Conservation (phyloP, 2,888 invertebrate species). For the Dyspetes luteomarginatus region DNA sequence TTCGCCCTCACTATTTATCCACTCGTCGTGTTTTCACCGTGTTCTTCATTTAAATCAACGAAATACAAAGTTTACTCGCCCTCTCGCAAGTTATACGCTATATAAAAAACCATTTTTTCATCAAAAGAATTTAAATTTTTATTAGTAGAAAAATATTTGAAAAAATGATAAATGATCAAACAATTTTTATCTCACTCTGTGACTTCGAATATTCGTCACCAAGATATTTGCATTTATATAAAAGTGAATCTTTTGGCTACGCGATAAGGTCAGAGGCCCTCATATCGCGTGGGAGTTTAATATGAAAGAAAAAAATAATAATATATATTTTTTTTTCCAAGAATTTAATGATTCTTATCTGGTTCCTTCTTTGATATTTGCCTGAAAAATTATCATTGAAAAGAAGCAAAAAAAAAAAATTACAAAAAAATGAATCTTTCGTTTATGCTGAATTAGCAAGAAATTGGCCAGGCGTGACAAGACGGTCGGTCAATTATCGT, state of each 20-base stretch:
- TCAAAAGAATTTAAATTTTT: neutral
- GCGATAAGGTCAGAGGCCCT: constrained; percentile 21
- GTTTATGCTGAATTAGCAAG: too few species aligned
- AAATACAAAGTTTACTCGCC: neutral
- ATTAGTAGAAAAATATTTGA: neutral
- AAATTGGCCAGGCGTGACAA: too few species aligned
- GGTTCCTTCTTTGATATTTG: constrained; percentile 39
- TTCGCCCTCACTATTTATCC: neutral
- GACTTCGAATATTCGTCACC: neutral
- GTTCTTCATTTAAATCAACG: neutral
- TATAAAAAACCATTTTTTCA: neutral
- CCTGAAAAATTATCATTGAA: constrained; percentile 14
- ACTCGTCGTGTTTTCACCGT: neutral
- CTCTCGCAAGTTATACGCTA: neutral
- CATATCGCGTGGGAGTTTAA: neutral
- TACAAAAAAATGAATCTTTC: neutral
- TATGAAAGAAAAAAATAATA: neutral
- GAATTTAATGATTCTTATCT: constrained; percentile 21
- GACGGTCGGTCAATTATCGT: too few species aligned
- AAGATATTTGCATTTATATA: neutral
- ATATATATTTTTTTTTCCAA: neutral
- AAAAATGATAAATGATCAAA: neutral
- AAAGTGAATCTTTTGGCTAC: neutral
- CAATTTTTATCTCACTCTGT: neutral
- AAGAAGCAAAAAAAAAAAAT: too few species aligned